Evolutionary conservation across 1,140 invertebrate species (phyloP).

Genomic region (Brachionus rotundiformis): DNA sequence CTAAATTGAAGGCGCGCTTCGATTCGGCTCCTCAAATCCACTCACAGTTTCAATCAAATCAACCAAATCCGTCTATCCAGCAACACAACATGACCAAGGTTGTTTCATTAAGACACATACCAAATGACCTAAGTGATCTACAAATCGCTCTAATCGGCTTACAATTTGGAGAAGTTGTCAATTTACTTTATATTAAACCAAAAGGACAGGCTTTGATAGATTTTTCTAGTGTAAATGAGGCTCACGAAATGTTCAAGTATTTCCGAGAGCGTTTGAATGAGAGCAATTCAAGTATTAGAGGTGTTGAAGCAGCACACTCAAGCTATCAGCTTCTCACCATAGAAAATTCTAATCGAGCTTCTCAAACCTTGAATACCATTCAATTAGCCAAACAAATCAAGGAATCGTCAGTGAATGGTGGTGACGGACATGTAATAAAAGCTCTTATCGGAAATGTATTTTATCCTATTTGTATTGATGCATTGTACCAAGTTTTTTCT

Average conservation of each 20-base stretch:
- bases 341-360: conserved; percentile 93
- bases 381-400: conserved; percentile 49
- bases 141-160: conserved; percentile 95
- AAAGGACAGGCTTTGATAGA: conserved; percentile 98
- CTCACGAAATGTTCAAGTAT: conserved; percentile 78
- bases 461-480: conserved; percentile 94
- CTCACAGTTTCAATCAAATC: background rate
- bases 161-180: conserved; percentile 92
- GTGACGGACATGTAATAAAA: conserved; percentile 74
- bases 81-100: conserved; percentile 66
- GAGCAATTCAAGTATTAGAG: conserved; percentile 80
- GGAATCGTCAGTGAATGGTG: conserved; percentile 1
- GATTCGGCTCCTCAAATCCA: conserved; percentile 11
- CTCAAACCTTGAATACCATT: conserved; percentile 60
- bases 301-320: conserved; percentile 45
- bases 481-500: conserved; percentile 88
- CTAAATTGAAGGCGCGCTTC: conserved; percentile 49
- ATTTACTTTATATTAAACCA: conserved; percentile 90
- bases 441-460: conserved; percentile 94
- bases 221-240: conserved; percentile 87
- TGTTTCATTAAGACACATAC: conserved; percentile 96
- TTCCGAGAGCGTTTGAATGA: conserved; percentile 80
- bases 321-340: conserved; percentile 71
- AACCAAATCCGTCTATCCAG: background rate
- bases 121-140: conserved; percentile 89